Percentiles rank a stretch among this genome's conserved stretches.
These are phyloP conservation scores for Mystacornis crossleyi DNA, from an alignment of 2,113 vertebrate species.

Conservation along the genomic window DNA sequence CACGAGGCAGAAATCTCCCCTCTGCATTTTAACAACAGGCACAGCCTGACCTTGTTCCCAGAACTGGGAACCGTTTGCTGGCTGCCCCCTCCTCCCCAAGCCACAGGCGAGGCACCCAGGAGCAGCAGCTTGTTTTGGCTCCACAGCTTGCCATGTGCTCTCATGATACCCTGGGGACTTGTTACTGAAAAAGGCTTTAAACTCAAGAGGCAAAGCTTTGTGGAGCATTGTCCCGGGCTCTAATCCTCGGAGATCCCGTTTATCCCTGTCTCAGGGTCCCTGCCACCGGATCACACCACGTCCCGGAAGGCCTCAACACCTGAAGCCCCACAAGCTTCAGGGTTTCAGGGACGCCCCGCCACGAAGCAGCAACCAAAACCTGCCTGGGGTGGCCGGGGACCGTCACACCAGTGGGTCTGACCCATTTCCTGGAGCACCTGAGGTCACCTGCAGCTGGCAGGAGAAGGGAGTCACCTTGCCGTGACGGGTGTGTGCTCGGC, in stretches of 20 bases:
- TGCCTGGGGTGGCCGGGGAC: fast-evolving
- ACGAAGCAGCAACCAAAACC: fast-evolving
- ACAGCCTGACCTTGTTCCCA: constrained; percentile 57
- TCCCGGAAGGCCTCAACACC: background rate
- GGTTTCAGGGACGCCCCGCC: background rate
- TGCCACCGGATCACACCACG: background rate
- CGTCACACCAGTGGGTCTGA: background rate
- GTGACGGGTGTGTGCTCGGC: background rate
- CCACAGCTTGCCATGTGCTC: background rate
- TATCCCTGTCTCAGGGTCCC: background rate
- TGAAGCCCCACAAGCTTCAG: background rate
- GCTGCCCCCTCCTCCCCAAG: background rate
- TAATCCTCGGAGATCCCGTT: background rate
- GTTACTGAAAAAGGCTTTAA: background rate
- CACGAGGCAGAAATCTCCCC: constrained; percentile 43
- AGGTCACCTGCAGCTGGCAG: background rate
- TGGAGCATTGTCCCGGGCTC: background rate
- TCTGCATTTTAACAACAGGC: constrained; percentile 48
- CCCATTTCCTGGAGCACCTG: background rate
- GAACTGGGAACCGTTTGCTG: background rate
- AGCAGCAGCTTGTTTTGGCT: background rate
- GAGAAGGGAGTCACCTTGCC: constrained; percentile 20
- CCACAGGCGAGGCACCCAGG: background rate
- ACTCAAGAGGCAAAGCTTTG: background rate
- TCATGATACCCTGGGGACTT: background rate